Evolutionary conservation across 2,113 vertebrate species (phyloP).

Genomic region (Charadrius vociferus): DNA sequence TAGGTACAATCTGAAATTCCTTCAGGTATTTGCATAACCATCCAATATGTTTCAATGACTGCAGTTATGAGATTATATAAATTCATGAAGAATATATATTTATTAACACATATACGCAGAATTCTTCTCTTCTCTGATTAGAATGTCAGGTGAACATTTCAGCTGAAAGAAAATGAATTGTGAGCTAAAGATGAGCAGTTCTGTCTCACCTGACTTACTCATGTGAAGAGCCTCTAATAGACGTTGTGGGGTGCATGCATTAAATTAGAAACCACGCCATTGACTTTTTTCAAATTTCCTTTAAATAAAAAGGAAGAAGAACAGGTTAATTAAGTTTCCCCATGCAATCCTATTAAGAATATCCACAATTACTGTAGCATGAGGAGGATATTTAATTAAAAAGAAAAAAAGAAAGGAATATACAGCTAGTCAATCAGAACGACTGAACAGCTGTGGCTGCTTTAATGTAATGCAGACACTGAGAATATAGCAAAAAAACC

Average conservation of each 20-base stretch:
- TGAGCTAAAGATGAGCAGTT: not conserved
- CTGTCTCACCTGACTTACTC: constrained; percentile 9
- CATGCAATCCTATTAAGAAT: constrained; percentile 20
- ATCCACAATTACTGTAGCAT: not conserved
- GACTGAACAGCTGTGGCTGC: not conserved
- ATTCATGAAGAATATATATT: constrained; percentile 39
- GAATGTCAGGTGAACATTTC: not conserved
- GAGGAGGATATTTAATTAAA: not conserved
- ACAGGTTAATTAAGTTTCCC: constrained; percentile 42
- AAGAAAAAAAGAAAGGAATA: not conserved
- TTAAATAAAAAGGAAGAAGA: constrained; percentile 27
- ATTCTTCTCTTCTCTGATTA: not conserved
- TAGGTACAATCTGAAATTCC: not conserved
- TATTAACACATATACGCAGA: not conserved
- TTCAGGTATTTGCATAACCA: not conserved
- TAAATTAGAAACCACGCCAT: not conserved
- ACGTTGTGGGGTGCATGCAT: not conserved
- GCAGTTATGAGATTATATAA: constrained; percentile 10
- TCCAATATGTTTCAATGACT: not conserved
- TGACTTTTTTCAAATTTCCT: not conserved
- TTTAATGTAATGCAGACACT: not conserved
- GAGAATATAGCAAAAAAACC: not conserved
- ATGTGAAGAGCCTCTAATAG: not conserved
- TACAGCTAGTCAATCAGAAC: not conserved
- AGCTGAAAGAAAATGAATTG: not conserved